These are phyloP conservation scores for Macrotrachela quadricornifera DNA, from an alignment of 1,140 invertebrate genomes.

Conservation along the genomic window DNA sequence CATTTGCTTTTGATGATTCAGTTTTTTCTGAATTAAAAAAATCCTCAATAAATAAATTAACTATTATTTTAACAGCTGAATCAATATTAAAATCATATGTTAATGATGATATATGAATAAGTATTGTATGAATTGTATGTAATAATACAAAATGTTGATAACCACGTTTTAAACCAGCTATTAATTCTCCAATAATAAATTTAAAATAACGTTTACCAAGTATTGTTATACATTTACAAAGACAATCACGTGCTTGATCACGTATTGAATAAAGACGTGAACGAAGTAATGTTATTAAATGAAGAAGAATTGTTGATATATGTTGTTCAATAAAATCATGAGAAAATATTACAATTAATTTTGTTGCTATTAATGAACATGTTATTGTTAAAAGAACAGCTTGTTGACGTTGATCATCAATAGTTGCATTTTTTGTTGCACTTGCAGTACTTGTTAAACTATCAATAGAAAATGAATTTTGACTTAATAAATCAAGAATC, in stretches of 20 bases:
- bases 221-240: conserved; percentile 68
- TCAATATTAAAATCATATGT: conserved; percentile 53
- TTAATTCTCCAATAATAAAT: conserved; percentile 55
- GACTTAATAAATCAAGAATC: background rate
- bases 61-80: conserved; percentile 47
- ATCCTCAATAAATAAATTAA: conserved; percentile 39
- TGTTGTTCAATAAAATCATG: conserved; percentile 46
- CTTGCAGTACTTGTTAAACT: background rate
- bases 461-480: background rate
- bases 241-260: conserved; percentile 55
- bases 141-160: conserved; percentile 78
- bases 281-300: conserved; percentile 64
- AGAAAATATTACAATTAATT: conserved; percentile 67
- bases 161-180: conserved; percentile 54
- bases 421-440: conserved; percentile 29
- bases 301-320: conserved; percentile 61
- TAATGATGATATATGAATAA: conserved; percentile 43
- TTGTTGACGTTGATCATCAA: conserved; percentile 41
- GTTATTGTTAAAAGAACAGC: conserved; percentile 46
- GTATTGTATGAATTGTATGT: conserved; percentile 60
- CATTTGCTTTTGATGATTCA: background rate
- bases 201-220: conserved; percentile 53
- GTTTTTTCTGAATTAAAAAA: background rate
- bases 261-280: conserved; percentile 68
- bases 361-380: conserved; percentile 68